Evolutionary conservation across 2,797 vertebrate species (phyloP).

Genomic region (Mionectes olivaceus): DNA sequence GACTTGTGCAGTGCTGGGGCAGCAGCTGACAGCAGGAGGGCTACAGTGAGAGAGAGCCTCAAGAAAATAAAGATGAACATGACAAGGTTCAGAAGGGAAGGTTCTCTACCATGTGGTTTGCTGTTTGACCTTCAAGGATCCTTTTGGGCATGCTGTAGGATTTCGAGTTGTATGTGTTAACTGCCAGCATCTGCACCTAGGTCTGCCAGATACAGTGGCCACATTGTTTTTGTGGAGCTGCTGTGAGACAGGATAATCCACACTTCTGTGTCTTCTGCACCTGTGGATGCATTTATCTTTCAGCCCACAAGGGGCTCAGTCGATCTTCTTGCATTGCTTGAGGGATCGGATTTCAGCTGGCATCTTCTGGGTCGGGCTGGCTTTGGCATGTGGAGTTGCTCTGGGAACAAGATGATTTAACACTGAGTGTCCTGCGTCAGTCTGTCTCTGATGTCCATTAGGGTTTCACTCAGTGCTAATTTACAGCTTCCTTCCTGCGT

Average conservation of each 20-base stretch:
- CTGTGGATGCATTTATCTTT: neutral
- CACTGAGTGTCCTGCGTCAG: rapidly evolving
- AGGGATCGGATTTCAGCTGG: neutral
- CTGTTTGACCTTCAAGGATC: neutral
- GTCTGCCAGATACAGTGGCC: neutral
- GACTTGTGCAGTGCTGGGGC: neutral
- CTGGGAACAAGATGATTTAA: neutral
- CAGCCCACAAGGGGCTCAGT: neutral
- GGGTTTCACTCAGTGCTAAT: neutral
- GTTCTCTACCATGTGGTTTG: neutral
- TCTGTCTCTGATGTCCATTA: neutral
- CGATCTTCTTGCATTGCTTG: neutral
- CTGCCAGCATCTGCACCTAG: neutral
- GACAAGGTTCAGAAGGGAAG: neutral
- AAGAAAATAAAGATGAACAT: neutral
- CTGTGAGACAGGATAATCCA: neutral
- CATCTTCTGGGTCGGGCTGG: neutral
- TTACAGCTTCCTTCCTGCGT: slow-evolving; percentile 9
- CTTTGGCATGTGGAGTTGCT: neutral
- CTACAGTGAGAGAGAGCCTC: neutral
- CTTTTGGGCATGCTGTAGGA: neutral
- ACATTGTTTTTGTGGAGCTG: neutral
- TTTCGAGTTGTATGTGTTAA: neutral
- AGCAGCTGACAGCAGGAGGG: neutral
- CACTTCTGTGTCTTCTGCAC: neutral